Percentiles rank a stretch among this genome's conserved stretches.
These are phyloP conservation scores for Apodemus agrarius DNA, from an alignment of 2,797 vertebrate species.

Conservation along the genomic window DNA sequence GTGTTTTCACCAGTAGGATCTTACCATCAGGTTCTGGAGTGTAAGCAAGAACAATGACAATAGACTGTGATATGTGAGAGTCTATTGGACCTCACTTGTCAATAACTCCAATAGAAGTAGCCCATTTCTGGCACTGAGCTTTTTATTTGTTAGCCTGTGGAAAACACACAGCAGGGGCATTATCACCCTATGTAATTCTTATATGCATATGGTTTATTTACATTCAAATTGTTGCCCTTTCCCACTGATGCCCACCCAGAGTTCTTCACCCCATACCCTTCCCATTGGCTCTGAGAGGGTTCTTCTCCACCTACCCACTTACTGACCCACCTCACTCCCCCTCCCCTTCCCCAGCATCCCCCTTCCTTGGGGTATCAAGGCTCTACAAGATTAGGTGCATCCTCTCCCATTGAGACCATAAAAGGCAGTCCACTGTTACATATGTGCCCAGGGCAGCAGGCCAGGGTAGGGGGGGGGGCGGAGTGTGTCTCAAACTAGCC, in stretches of 20 bases:
- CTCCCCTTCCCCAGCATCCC: background rate
- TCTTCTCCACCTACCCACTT: background rate
- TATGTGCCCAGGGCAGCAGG: background rate
- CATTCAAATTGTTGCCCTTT: background rate
- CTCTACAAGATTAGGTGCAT: background rate
- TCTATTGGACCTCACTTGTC: background rate
- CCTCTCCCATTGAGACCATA: background rate
- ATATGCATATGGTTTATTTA: background rate
- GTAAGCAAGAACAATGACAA: background rate
- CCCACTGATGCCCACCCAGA: background rate
- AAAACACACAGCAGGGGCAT: background rate
- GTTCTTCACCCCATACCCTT: background rate
- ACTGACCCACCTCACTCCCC: background rate
- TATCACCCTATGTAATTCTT: background rate
- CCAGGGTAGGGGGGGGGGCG: too few relatives aligned
- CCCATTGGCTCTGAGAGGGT: background rate
- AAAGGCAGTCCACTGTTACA: background rate
- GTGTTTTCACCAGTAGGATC: background rate
- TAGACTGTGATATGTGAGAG: too few relatives aligned
- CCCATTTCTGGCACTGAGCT: background rate
- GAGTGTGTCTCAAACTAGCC: background rate
- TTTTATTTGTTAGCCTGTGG: background rate
- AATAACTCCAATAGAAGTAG: background rate
- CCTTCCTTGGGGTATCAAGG: background rate
- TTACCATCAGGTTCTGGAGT: background rate